Conservation (phyloP, 2,888 invertebrate genomes). For the Erebia aethiops region DNA sequence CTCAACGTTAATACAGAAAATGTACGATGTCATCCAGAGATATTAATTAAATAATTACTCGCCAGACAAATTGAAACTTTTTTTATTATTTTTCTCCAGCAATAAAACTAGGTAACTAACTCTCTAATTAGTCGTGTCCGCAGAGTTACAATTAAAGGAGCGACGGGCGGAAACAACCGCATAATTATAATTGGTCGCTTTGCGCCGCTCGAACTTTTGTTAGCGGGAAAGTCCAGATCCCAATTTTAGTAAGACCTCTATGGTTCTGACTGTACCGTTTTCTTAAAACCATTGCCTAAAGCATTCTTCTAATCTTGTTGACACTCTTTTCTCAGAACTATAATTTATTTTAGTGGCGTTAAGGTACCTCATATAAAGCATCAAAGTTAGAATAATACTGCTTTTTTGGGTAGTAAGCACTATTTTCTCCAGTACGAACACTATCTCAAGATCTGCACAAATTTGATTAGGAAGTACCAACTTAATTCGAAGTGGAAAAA, state of each 20-base stretch:
- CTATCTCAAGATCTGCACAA: too few species aligned
- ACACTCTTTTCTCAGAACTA: too few species aligned
- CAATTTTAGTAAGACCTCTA: background rate
- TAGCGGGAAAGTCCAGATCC: background rate
- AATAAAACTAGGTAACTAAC: constrained; percentile 28
- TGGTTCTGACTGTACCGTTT: background rate
- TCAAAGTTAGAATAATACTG: too few species aligned
- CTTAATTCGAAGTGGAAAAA: too few species aligned
- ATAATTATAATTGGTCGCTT: constrained; percentile 37
- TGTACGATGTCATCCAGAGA: background rate
- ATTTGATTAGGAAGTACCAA: too few species aligned
- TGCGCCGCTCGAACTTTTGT: constrained; percentile 12
- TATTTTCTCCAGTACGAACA: too few species aligned
- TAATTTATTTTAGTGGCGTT: too few species aligned
- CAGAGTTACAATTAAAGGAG: constrained; percentile 36
- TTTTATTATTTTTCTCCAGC: background rate
- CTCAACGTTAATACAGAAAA: background rate
- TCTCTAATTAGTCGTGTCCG: constrained; percentile 31
- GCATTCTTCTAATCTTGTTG: too few species aligned
- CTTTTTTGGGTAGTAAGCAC: too few species aligned
- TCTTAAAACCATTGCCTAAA: background rate
- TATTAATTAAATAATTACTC: constrained; percentile 2
- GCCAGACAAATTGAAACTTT: background rate
- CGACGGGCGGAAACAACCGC: constrained; percentile 26
- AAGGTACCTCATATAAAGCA: too few species aligned